These are phyloP conservation scores for Vidua chalybeata DNA, from an alignment of 2,113 vertebrate genomes.

Conservation along the genomic window DNA sequence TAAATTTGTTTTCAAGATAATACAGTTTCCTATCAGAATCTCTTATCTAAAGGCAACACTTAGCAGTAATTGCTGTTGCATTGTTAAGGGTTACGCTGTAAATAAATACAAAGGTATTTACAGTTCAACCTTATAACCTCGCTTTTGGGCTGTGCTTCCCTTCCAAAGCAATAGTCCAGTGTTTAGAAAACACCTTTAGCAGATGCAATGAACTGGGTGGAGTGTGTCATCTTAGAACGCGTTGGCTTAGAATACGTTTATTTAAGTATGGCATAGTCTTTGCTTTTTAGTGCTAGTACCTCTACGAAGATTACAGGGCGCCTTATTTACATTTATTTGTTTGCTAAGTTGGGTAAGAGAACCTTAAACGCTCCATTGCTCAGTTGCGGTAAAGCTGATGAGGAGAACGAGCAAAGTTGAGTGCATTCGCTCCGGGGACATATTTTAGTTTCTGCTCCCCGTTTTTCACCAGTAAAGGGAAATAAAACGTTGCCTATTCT, in stretches of 20 bases:
- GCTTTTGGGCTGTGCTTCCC: constrained; percentile 39
- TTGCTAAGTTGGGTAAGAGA: not conserved
- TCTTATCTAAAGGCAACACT: constrained; percentile 79
- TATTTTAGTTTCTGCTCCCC: not conserved
- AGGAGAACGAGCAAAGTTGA: not conserved
- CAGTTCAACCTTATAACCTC: constrained; percentile 63
- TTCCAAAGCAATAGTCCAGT: not conserved
- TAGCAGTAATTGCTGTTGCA: constrained; percentile 77
- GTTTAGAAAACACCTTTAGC: constrained; percentile 3
- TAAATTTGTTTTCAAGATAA: constrained; percentile 75
- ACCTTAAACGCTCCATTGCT: not conserved
- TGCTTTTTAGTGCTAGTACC: not conserved
- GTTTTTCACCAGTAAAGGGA: not conserved
- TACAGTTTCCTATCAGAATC: constrained; percentile 72
- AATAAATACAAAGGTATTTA: constrained; percentile 77
- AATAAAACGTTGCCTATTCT: not conserved
- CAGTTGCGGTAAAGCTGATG: not conserved
- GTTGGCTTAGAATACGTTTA: not conserved
- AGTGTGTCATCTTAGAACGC: not conserved
- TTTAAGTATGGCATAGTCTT: not conserved
- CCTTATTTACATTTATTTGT: not conserved
- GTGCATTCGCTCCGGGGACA: not conserved
- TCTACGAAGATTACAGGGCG: not conserved
- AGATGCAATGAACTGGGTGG: not conserved
- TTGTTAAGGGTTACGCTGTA: constrained; percentile 75